A percentile compares a stretch with the other conserved stretches of the same genome.
These are phyloP conservation scores for Laterallus jamaicensis DNA, from an alignment of 2,113 vertebrate species.

Conservation along the genomic window DNA sequence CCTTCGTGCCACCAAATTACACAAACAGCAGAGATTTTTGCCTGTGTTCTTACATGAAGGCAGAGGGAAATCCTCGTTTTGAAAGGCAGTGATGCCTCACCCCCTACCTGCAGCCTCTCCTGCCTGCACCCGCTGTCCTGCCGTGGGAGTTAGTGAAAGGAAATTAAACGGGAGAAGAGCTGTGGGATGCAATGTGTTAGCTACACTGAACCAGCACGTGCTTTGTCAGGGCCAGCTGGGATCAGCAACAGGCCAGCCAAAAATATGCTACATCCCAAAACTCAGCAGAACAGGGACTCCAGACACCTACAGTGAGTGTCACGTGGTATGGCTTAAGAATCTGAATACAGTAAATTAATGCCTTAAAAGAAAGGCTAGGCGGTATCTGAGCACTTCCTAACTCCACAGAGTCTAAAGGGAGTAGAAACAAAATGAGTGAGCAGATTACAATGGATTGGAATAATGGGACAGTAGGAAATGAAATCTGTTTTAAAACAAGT, in stretches of 20 bases:
- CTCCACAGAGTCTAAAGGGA: neutral
- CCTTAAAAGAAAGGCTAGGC: neutral
- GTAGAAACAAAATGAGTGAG: neutral
- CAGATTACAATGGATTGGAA: neutral
- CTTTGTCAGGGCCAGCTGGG: neutral
- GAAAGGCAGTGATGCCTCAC: neutral
- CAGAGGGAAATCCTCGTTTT: neutral
- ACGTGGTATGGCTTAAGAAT: neutral
- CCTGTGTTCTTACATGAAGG: neutral
- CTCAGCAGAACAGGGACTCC: neutral
- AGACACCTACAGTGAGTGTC: neutral
- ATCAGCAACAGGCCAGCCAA: neutral
- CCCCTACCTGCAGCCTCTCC: neutral
- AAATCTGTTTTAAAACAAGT: neutral
- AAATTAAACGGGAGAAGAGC: conserved; percentile 36
- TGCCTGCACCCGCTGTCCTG: neutral
- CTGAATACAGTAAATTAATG: neutral
- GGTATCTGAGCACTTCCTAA: neutral
- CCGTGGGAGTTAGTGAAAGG: neutral
- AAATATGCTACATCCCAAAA: neutral
- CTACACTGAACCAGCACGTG: neutral
- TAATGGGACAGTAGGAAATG: neutral
- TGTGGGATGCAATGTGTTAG: neutral
- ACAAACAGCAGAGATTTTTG: neutral
- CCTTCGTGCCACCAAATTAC: neutral